Conservation (phyloP, 2,888 invertebrate genomes). For the Linnaemya tessellans region DNA sequence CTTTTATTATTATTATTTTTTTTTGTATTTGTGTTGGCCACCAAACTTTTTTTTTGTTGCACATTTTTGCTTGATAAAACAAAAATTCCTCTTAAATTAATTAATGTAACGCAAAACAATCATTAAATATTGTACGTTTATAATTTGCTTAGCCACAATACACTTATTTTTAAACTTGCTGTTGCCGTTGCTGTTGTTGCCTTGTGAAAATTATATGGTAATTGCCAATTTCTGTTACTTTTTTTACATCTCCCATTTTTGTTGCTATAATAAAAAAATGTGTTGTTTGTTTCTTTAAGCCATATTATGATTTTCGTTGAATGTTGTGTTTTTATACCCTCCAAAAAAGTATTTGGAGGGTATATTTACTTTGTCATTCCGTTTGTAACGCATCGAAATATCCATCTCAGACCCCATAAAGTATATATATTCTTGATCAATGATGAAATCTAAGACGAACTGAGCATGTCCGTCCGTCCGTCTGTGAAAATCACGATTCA, state of each 20-base stretch:
- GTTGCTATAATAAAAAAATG: neutral
- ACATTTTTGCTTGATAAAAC: neutral
- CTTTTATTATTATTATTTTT: neutral
- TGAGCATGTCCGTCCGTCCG: too few species aligned
- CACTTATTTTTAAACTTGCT: neutral
- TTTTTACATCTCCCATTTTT: neutral
- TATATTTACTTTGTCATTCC: too few species aligned
- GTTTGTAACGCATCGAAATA: too few species aligned
- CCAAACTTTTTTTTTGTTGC: neutral
- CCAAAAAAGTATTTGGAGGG: too few species aligned
- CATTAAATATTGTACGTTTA: neutral
- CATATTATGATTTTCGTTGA: neutral
- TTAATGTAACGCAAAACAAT: neutral
- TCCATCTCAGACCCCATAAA: too few species aligned
- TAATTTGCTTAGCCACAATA: neutral
- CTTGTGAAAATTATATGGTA: constrained; percentile 23
- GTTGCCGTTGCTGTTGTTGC: neutral
- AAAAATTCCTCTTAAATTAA: neutral
- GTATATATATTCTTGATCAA: too few species aligned
- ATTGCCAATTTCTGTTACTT: constrained; percentile 13
- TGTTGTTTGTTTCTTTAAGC: neutral
- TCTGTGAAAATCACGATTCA: too few species aligned
- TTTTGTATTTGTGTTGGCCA: neutral
- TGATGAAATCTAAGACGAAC: too few species aligned
- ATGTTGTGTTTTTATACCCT: too few species aligned